Percentiles rank a stretch among this genome's conserved stretches.
Evolutionary conservation across 2,113 vertebrate species (phyloP).

Genomic region (Phrynocephalus versicolor): DNA sequence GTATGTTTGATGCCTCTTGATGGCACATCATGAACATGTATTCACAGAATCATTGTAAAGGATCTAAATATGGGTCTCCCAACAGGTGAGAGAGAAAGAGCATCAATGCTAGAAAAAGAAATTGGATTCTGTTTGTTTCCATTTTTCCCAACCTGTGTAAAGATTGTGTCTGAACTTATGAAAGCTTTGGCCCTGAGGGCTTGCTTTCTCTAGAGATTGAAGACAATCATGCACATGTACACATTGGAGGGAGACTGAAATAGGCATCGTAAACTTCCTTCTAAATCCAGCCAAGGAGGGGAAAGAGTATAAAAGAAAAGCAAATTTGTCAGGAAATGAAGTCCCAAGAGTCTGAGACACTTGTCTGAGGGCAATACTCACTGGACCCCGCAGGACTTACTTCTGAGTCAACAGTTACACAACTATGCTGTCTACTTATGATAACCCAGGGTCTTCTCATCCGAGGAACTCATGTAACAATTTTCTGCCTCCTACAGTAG

Average conservation of each 20-base stretch:
- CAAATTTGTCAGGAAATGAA: background rate
- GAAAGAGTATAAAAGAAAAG: background rate
- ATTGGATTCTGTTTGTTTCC: too few species aligned
- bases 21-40: too few species aligned
- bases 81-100: too few species aligned
- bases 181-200: background rate
- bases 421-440: background rate
- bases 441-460: background rate
- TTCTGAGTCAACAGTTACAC: background rate
- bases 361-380: background rate
- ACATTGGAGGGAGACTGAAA: background rate
- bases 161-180: background rate
- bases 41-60: too few species aligned
- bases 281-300: background rate
- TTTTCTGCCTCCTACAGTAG: background rate
- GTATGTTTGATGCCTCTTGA: too few species aligned
- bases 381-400: background rate
- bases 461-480: background rate
- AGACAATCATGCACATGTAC: too few species aligned
- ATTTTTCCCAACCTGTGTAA: background rate
- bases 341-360: background rate
- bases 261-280: background rate
- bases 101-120: too few species aligned
- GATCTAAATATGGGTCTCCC: too few species aligned
- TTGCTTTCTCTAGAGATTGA: background rate